Base-by-base conservation (phyloP, 1,140 invertebrate genomes). In the Spodoptera frugiperda region DNA sequence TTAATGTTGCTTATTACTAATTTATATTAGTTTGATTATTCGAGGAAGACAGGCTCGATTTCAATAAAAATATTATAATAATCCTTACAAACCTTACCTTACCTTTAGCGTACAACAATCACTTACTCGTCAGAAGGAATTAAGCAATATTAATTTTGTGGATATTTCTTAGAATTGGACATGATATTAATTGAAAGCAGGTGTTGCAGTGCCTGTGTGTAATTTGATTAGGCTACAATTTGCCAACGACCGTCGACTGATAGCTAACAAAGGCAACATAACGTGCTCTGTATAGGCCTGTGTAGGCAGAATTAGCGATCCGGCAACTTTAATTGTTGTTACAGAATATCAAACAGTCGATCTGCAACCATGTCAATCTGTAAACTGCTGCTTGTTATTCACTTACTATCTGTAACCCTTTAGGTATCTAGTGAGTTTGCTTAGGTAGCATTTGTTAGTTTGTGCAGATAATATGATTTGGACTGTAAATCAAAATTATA, bases 201-300 rank as follows among this genome's bases (percentile, higher is more conserved):
- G 59, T 63, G 59, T 15, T 63, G n/a, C 33, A 61, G 21, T 30
- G 15, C 15, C 59, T 33, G 59, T 63, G 19, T 63, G 59, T 63
- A 63, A 63, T 63, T 63, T 63, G 59, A 63, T 63, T 63, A 63
- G 59, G 33, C 59, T 19, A 17, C 59, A 63, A 44, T 63, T 61
- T 44, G 33, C 15, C 15, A 63, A 63, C n/a, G n/a, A 33, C 59
- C 33, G 39, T 63, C 33, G 15, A 63, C n/a, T 63, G 39, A 44
- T 44, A 44, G 33, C 15, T 39, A 63, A 63, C 59, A 63, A 63
- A 63, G 19, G 59, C 30, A 25, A 57, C 54, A 57, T 57, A 57
- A 57, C 21, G 33, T 10, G 33, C 9, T 8, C 33, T 39, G 54
- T 57, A 17, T 57, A 57, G 11, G 54, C 14, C 33, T 39, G 54